Percentiles rank a stretch among this genome's conserved stretches.
phyloP scores from a whole-genome alignment of 2,797 vertebrate genomes.

The Paramormyrops hopkinsi region DNA sequence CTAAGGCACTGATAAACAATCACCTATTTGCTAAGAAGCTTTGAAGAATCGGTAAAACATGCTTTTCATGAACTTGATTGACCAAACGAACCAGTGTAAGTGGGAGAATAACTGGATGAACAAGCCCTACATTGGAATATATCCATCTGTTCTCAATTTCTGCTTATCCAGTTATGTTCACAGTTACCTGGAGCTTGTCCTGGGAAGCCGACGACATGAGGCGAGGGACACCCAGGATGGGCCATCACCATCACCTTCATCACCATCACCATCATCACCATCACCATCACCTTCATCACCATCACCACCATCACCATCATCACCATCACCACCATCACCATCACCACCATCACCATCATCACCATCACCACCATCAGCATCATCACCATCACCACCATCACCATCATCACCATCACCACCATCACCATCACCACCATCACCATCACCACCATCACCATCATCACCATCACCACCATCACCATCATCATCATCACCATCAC shows the following conservation, averaged over 20 bases:
- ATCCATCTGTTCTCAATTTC: background rate
- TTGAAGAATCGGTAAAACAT: background rate
- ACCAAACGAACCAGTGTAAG: background rate
- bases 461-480: background rate
- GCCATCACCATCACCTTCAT: background rate
- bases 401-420: too few relatives aligned
- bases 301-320: too few relatives aligned
- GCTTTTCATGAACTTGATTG: background rate
- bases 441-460: too few relatives aligned
- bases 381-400: background rate
- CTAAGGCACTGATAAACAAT: background rate
- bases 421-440: too few relatives aligned
- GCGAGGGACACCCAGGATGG: background rate
- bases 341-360: too few relatives aligned
- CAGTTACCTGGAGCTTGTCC: background rate
- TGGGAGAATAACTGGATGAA: slow-evolving; percentile 9
- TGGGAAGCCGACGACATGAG: background rate
- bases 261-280: too few relatives aligned
- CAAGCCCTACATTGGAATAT: background rate
- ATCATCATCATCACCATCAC: background rate
- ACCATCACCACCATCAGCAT: too few relatives aligned
- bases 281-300: too few relatives aligned
- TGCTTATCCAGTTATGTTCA: background rate
- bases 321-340: too few relatives aligned
- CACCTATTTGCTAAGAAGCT: background rate